Conservation (phyloP, 2,797 vertebrate genomes). For the Mycteria americana region DNA sequence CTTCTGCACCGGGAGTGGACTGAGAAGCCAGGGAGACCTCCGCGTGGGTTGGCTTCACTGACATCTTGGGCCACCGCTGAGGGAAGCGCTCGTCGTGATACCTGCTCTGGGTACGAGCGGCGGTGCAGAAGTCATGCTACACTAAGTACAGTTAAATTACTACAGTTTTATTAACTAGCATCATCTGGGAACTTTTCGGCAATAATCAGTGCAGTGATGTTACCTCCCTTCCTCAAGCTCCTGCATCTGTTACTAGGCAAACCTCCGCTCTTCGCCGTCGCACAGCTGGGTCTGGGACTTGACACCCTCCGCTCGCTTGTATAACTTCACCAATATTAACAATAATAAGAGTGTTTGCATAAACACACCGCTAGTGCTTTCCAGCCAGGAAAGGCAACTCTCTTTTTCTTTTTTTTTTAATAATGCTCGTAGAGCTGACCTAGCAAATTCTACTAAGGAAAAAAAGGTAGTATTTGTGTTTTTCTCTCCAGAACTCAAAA, state of each 20-base stretch:
- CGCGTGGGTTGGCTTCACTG: accelerated
- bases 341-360: slow-evolving; percentile 30
- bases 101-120: background rate
- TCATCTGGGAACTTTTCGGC: background rate
- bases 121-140: background rate
- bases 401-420: background rate
- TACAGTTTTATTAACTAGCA: background rate
- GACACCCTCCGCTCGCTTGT: slow-evolving; percentile 29
- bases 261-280: background rate
- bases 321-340: slow-evolving; percentile 35
- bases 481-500: slow-evolving; percentile 3
- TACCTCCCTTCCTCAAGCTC: background rate
- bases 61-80: background rate
- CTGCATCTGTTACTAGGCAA: background rate
- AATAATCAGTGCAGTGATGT: accelerated
- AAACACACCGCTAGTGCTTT: slow-evolving; percentile 19
- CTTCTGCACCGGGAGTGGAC: background rate
- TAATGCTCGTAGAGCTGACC: background rate
- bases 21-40: background rate
- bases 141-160: background rate
- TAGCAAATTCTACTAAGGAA: background rate
- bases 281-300: slow-evolving; percentile 34
- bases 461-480: background rate
- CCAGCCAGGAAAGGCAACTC: background rate
- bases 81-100: accelerated